phyloP scores from a whole-genome alignment of 2,113 vertebrate species.

The Aphyosemion australe region DNA sequence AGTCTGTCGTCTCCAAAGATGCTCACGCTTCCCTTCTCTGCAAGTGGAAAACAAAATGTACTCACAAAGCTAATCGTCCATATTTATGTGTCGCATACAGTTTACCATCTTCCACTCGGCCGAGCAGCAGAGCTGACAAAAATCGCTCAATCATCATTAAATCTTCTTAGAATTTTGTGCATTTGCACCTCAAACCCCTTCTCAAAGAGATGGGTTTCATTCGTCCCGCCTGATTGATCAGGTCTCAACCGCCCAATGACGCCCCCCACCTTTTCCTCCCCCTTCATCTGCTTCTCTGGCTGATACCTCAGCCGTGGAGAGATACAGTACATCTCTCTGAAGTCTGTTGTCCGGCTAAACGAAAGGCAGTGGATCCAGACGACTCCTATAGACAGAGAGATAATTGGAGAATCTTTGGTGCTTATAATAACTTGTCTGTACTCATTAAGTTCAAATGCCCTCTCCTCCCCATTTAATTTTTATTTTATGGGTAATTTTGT shows the following conservation, averaged over 20 bases:
- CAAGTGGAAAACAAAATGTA: conserved; percentile 20
- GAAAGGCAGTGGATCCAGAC: conserved; percentile 44
- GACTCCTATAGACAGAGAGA: conserved; percentile 62
- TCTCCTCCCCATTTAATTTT: conserved; percentile 21
- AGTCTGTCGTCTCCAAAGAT: conserved; percentile 70
- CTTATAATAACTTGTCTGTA: conserved; percentile 56
- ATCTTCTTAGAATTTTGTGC: too few species aligned
- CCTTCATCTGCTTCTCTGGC: conserved; percentile 39
- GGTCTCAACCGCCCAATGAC: conserved; percentile 41
- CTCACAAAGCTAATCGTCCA: conserved; percentile 2
- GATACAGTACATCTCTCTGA: conserved; percentile 55
- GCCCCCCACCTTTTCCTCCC: conserved; percentile 9
- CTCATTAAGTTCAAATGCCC: conserved; percentile 40
- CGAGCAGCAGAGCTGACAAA: too few species aligned
- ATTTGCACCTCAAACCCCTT: too few species aligned
- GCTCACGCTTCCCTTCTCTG: conserved; percentile 83
- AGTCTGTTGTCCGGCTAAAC: conserved; percentile 50
- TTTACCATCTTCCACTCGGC: too few species aligned
- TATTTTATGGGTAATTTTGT: conserved; percentile 38
- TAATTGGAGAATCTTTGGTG: conserved; percentile 54
- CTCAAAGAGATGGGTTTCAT: conserved; percentile 33
- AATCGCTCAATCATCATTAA: too few species aligned
- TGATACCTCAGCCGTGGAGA: conserved; percentile 53
- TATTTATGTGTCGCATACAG: neutral
- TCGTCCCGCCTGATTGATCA: conserved; percentile 39